Conservation (phyloP, 1,140 invertebrate genomes). For the Lepidurus couesii region DNA sequence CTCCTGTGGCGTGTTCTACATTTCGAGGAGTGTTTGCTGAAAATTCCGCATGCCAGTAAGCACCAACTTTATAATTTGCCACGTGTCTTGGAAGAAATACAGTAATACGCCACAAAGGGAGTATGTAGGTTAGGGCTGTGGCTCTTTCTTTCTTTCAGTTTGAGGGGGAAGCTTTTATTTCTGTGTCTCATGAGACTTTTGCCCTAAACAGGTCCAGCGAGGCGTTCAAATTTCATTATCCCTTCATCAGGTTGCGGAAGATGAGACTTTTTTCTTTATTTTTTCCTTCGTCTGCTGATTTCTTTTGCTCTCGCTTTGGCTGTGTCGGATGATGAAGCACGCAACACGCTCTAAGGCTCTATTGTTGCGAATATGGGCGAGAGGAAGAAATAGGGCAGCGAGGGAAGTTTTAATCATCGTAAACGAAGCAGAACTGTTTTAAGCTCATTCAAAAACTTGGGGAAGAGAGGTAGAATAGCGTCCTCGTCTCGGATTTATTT, state of each 20-base stretch:
- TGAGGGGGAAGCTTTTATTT: neutral
- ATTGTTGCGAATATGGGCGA: neutral
- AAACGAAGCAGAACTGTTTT: neutral
- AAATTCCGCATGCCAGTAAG: neutral
- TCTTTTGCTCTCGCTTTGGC: neutral
- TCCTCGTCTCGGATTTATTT: too few species aligned
- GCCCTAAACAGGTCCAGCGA: neutral
- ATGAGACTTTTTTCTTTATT: neutral
- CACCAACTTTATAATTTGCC: neutral
- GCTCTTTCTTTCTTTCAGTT: neutral
- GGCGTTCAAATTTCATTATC: neutral
- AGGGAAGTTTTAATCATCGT: neutral
- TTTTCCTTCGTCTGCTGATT: too few species aligned
- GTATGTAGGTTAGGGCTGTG: neutral
- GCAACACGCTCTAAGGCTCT: neutral
- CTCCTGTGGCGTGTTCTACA: neutral
- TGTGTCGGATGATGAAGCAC: neutral
- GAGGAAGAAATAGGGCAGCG: neutral
- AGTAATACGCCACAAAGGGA: neutral
- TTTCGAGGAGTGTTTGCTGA: neutral
- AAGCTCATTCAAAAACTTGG: neutral
- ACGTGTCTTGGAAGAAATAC: neutral
- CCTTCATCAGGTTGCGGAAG: slow-evolving; percentile 5
- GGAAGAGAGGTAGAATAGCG: too few species aligned
- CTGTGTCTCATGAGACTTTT: neutral